Conservation (phyloP, 2,888 invertebrate species). For the Cryptocephalus moraei region DNA sequence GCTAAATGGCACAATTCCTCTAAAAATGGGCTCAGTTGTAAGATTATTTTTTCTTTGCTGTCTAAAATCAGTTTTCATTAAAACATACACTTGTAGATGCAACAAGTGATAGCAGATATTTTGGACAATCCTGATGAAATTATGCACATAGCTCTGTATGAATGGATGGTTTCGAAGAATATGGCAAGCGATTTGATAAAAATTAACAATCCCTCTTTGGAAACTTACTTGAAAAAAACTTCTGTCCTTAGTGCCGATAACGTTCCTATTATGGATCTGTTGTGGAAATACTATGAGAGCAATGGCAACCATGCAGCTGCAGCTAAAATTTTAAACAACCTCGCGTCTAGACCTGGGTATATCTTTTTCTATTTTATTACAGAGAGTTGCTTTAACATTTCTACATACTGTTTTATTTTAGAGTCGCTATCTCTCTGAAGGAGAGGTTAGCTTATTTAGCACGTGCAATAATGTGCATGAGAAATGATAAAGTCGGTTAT, state of each 20-base stretch:
- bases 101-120: conserved; percentile 54
- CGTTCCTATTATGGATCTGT: conserved; percentile 52
- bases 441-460: conserved; percentile 86
- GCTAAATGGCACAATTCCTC: conserved; percentile 9
- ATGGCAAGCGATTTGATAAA: conserved; percentile 60
- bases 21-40: conserved; percentile 10
- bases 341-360: conserved; percentile 67
- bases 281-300: conserved; percentile 96
- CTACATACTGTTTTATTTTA: conserved; percentile 31
- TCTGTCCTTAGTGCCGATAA: conserved; percentile 47
- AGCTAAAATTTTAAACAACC: conserved; percentile 77
- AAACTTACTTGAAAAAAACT: conserved; percentile 59
- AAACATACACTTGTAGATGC: conserved; percentile 36
- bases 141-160: conserved; percentile 82
- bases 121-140: conserved; percentile 72
- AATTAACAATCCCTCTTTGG: conserved; percentile 60
- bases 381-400: not conserved
- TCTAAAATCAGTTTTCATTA: not conserved
- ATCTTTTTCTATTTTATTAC: conserved; percentile 10
- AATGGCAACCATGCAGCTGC: conserved; percentile 86
- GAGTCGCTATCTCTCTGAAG: conserved; percentile 61
- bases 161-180: conserved; percentile 79
- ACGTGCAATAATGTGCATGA: conserved; percentile 89
- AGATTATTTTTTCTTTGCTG: not conserved
- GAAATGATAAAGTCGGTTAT: conserved; percentile 70